Conservation (phyloP, 2,113 vertebrate species). For the Lontra canadensis region DNA sequence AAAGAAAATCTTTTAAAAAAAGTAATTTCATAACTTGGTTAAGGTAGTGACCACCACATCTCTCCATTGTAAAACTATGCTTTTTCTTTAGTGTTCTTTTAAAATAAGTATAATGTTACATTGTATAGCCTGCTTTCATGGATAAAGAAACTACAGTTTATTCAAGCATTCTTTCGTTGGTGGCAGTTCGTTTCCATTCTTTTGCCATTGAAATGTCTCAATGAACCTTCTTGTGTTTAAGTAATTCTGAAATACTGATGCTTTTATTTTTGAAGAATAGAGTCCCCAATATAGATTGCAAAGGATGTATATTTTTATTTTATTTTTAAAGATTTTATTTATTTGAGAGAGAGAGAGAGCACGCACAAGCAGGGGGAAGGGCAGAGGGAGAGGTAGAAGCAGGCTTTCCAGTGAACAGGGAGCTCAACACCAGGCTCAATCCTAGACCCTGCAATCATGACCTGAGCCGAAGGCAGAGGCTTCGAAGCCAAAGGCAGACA, state of each 20-base stretch:
- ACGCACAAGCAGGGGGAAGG: no score
- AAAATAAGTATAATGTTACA: constrained; percentile 47
- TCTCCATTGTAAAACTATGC: not conserved
- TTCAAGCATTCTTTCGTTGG: constrained; percentile 21
- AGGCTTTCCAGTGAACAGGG: no score
- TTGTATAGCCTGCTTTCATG: not conserved
- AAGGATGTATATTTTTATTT: constrained; percentile 53
- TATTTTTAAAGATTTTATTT: not conserved
- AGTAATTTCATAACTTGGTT: constrained; percentile 18
- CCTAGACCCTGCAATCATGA: no score
- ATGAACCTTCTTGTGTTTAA: constrained; percentile 42
- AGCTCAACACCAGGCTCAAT: no score
- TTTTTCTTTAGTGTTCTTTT: constrained; percentile 13
- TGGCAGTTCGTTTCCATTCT: constrained; percentile 32
- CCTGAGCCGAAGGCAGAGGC: no score
- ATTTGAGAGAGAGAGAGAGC: no score
- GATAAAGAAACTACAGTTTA: constrained; percentile 15
- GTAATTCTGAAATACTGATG: constrained; percentile 40
- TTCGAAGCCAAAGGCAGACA: no score
- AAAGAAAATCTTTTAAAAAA: no score
- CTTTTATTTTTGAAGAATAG: constrained; percentile 44
- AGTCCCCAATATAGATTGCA: constrained; percentile 18
- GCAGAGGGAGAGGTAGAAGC: no score
- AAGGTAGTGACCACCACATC: not conserved
- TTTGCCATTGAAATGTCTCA: constrained; percentile 41